These are phyloP conservation scores for Hydropsyche betteni DNA, from an alignment of 2,888 invertebrate genomes.

Conservation along the genomic window DNA sequence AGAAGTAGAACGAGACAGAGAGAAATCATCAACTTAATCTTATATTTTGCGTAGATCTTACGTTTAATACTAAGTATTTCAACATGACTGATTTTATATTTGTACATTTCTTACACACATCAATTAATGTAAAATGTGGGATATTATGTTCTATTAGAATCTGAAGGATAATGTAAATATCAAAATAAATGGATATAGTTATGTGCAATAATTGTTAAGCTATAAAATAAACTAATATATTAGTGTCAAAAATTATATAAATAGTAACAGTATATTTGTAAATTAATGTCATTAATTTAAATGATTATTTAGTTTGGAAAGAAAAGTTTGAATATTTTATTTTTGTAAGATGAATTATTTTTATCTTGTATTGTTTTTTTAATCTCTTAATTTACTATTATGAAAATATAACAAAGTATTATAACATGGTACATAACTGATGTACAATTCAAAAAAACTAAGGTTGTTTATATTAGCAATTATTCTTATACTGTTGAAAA, in stretches of 20 bases:
- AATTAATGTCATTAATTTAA: too few relatives aligned
- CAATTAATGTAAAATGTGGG: background rate
- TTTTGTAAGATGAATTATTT: too few relatives aligned
- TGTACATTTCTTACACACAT: background rate
- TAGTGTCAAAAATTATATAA: too few relatives aligned
- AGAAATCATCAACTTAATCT: slow-evolving; percentile 36
- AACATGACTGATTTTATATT: slow-evolving; percentile 25
- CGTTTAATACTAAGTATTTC: background rate
- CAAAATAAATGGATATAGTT: background rate
- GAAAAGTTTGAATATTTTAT: too few relatives aligned
- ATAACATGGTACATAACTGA: too few relatives aligned
- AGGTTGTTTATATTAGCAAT: too few relatives aligned
- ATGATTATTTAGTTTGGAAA: too few relatives aligned
- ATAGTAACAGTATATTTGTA: too few relatives aligned
- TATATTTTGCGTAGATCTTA: slow-evolving; percentile 1
- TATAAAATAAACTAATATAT: background rate
- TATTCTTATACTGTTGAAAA: slow-evolving; percentile 1
- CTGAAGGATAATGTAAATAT: background rate
- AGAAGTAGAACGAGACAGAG: slow-evolving; percentile 65
- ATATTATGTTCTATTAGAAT: slow-evolving; percentile 1
- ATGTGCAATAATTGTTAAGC: slow-evolving; percentile 19
- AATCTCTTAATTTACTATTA: too few relatives aligned
- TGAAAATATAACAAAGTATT: too few relatives aligned
- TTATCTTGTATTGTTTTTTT: too few relatives aligned
- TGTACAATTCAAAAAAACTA: too few relatives aligned